Conservation (phyloP, 2,797 vertebrate species). For the Karalla daura region DNA sequence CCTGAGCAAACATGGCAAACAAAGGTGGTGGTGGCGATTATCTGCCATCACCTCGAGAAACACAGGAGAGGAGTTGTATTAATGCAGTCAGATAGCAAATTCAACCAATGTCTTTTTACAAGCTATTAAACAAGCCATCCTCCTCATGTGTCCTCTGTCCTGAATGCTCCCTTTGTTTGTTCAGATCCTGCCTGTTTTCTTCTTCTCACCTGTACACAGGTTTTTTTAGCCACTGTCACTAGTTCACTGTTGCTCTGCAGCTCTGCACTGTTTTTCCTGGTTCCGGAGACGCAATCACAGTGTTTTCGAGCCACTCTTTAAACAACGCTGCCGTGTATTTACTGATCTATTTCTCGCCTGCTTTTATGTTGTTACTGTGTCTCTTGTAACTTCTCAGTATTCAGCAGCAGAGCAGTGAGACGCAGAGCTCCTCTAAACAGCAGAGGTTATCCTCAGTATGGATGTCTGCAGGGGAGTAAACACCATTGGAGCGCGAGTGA, state of each 20-base stretch:
- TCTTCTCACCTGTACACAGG: slow-evolving; percentile 2
- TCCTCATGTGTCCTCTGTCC: background rate
- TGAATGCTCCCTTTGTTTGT: slow-evolving; percentile 2
- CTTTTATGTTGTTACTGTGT: slow-evolving; percentile 77
- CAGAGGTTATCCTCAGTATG: slow-evolving; percentile 83
- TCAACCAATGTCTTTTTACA: slow-evolving; percentile 1
- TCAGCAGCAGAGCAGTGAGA: slow-evolving; percentile 69
- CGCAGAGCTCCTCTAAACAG: slow-evolving; percentile 77
- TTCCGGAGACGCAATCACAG: slow-evolving; percentile 53
- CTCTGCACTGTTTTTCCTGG: slow-evolving; percentile 55
- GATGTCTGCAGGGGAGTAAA: slow-evolving; percentile 87
- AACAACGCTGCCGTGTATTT: slow-evolving; percentile 76
- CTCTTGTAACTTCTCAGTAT: slow-evolving; percentile 77
- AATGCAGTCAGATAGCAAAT: background rate
- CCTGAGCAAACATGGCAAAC: slow-evolving; percentile 35
- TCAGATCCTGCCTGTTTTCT: slow-evolving; percentile 19
- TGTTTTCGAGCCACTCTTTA: slow-evolving; percentile 69
- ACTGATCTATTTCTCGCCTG: slow-evolving; percentile 75
- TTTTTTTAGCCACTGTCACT: slow-evolving; percentile 13
- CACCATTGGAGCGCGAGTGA: slow-evolving; percentile 78
- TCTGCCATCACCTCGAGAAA: no score
- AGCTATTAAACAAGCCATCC: background rate
- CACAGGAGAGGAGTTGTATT: no score
- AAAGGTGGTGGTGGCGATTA: no score
- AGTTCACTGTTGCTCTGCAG: slow-evolving; percentile 33